Percentiles rank a stretch among this genome's conserved stretches.
phyloP scores from a whole-genome alignment of 2,797 vertebrate species.

The Syngnathus rostellatus region DNA sequence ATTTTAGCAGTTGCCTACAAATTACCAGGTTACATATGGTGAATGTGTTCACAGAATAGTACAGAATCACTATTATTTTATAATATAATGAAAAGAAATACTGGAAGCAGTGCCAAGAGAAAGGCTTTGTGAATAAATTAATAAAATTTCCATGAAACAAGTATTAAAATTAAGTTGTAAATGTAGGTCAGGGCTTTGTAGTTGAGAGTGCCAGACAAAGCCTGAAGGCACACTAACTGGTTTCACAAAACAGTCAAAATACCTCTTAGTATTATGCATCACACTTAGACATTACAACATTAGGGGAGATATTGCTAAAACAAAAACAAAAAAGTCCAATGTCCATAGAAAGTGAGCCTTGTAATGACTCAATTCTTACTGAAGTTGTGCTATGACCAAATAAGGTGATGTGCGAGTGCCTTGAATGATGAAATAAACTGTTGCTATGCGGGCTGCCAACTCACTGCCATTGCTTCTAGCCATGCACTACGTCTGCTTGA shows the following conservation, averaged over 20 bases:
- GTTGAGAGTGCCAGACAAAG: background rate
- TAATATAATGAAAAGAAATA: background rate
- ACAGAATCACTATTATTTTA: background rate
- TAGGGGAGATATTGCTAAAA: background rate
- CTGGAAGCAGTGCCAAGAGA: background rate
- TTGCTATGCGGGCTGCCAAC: background rate
- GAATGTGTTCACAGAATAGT: slow-evolving; percentile 7
- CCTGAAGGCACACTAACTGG: background rate
- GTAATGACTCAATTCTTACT: background rate
- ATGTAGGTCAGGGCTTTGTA: background rate
- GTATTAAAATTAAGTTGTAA: background rate
- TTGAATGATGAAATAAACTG: background rate
- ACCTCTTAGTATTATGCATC: background rate
- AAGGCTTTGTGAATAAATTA: background rate
- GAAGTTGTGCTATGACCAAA: background rate
- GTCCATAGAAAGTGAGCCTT: background rate
- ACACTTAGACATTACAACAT: background rate
- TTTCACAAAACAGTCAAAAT: background rate
- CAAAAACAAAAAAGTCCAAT: background rate
- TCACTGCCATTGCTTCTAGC: background rate
- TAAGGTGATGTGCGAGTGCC: background rate
- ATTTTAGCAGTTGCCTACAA: too few species aligned
- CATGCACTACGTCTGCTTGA: slow-evolving; percentile 4
- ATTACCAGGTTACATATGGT: too few species aligned
- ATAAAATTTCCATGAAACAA: background rate